Base-by-base conservation (phyloP, 2,888 invertebrate species). In the Steinernema carpocapsae region DNA sequence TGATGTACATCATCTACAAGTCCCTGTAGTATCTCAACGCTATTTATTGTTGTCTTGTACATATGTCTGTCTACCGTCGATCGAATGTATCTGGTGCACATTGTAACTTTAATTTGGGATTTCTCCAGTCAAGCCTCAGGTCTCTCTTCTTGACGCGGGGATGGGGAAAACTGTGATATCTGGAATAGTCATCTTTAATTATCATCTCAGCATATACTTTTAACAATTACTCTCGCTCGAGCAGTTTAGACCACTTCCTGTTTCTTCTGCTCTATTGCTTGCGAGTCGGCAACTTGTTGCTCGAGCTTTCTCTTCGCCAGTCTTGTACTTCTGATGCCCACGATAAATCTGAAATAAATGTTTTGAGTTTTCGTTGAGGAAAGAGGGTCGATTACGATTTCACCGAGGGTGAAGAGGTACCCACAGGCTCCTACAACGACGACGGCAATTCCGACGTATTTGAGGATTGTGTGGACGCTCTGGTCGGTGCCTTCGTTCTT, bases 1-100 rank as follows among this genome's bases (percentile, higher is more conserved):
- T 88, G 17, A 76, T 87, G 26, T 79, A 84, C 52, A 79, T 87
- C 26, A 77, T 87, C 45, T 87, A 86, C 76, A 82, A 76, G 45
- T 77, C 76, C 12, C 73, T 82, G 12, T 82, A 74, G 48, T 26
- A 12, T 48, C n/a, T 19, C 19, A 17, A 14, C 48, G n/a, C 48
- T 48, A 48, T 48, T 48, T 48, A 48, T 48, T 48, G 14, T n/a
- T n/a, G 48, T 48, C 48, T 48, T 48, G 48, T 48, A 48, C 48
- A 48, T 48, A 48, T 4, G 19, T 48, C 17, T n/a, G n/a, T n/a
- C n/a, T n/a, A n/a, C n/a, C n/a, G 17, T 48, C 48, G 4, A 10
- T 37, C 37, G 37, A 37, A 37, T 10, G 37, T 37, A 37, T 37
- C 37, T 37, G 37, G 37, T 37, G 37, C 37, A 37, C 37, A 6